phyloP scores from a whole-genome alignment of 2,797 vertebrate genomes.

The Melanotaenia boesemani region DNA sequence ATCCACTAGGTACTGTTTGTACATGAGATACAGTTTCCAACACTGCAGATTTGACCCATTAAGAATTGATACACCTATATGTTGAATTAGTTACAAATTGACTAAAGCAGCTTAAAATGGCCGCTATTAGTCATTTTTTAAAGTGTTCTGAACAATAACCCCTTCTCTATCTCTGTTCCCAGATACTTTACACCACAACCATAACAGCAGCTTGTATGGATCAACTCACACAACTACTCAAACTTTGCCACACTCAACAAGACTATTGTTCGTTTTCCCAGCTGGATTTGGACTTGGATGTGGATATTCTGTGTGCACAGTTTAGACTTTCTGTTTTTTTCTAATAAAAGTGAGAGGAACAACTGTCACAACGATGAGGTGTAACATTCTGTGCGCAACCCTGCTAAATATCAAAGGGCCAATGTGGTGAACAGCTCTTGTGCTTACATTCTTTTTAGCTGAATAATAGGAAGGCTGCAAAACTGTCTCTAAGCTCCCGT shows the following conservation, averaged over 20 bases:
- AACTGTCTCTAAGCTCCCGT: slow-evolving; percentile 27
- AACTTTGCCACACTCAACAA: slow-evolving; percentile 53
- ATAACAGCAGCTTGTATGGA: slow-evolving; percentile 47
- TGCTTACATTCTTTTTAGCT: slow-evolving; percentile 52
- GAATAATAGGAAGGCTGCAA: slow-evolving; percentile 40
- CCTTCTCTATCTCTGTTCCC: slow-evolving; percentile 1
- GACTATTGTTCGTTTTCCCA: slow-evolving; percentile 69
- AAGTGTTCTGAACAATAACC: neutral
- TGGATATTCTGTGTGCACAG: slow-evolving; percentile 37
- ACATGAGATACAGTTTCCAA: neutral
- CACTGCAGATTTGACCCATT: neutral
- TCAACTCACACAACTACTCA: slow-evolving; percentile 52
- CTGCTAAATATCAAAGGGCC: slow-evolving; percentile 31
- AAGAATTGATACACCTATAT: neutral
- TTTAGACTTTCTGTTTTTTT: too few relatives aligned
- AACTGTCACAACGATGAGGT: slow-evolving; percentile 62
- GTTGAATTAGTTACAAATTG: neutral
- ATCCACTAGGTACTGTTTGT: neutral
- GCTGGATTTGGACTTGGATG: slow-evolving; percentile 53
- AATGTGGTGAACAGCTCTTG: slow-evolving; percentile 16
- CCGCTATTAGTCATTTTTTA: neutral
- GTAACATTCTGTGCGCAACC: slow-evolving; percentile 28
- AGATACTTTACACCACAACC: slow-evolving; percentile 34
- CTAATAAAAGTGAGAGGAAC: too few relatives aligned
- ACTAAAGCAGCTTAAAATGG: slow-evolving; percentile 2